Percentiles rank a stretch among this genome's conserved stretches.
Evolutionary conservation across 2,113 vertebrate species (phyloP).

Genomic region (Brachionichthys hirsutus): DNA sequence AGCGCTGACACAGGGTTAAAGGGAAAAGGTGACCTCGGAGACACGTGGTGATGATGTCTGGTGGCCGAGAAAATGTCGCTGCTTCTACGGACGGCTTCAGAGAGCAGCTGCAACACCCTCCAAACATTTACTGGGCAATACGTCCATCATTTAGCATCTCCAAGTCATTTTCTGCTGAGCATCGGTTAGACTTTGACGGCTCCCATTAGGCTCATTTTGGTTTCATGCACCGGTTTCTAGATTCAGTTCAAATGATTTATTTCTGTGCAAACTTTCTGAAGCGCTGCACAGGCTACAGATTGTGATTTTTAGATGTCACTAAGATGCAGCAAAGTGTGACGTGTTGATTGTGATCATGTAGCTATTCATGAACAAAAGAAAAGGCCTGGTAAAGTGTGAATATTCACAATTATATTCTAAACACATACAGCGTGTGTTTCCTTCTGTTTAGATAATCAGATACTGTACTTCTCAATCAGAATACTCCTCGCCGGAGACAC

Average conservation of each 20-base stretch:
- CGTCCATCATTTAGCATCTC: not conserved
- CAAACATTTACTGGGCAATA: not conserved
- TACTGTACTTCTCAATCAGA: not conserved
- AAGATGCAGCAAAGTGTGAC: no score
- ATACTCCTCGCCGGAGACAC: not conserved
- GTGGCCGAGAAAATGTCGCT: conserved; percentile 10
- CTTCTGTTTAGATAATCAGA: not conserved
- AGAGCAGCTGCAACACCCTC: not conserved
- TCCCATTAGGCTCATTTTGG: not conserved
- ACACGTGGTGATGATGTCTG: conserved; percentile 17
- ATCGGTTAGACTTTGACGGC: not conserved
- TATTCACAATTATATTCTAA: not conserved
- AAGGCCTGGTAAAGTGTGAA: not conserved
- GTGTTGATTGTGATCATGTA: not conserved
- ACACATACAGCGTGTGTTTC: not conserved
- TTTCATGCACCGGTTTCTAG: not conserved
- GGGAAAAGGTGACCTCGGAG: conserved; percentile 32
- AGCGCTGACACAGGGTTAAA: conserved; percentile 49
- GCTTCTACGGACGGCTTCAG: conserved; percentile 1
- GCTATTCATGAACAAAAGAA: not conserved
- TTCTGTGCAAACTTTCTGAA: no score
- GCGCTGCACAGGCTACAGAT: no score
- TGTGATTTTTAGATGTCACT: no score
- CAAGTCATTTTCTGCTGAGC: not conserved
- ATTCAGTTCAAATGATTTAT: no score